Base-by-base conservation (phyloP, 1,140 invertebrate species). In the Diabrotica virgifera region DNA sequence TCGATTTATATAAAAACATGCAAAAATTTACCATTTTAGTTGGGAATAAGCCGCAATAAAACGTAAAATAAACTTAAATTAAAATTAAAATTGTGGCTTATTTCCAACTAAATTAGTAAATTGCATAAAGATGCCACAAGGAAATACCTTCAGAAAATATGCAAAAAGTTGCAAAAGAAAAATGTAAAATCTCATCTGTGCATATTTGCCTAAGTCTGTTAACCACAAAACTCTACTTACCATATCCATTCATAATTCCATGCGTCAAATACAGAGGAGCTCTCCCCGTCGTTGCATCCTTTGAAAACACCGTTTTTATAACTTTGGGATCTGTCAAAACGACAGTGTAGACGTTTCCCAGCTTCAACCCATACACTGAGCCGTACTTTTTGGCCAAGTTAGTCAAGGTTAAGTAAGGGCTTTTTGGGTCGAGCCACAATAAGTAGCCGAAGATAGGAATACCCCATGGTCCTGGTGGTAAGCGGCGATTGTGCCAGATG, bases 231-330 rank as follows among this genome's bases (percentile, higher is more conserved):
- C 9, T 35, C 14, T 13, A 78, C 78, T 86, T 80, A 94, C 92
- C 92, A 74, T 90, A 87, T 69, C 93, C 92, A 64, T 90, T 80
- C 88, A 94, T 93, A 9, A 95, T 89, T 46, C 91, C 92, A 74
- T 94, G 90, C 0, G 92, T 93, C 13, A 94, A 77, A 75, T 87
- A 91, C 0, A 95, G 82, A 0, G 91, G 91, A 0, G 92, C 91
- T 59, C 92, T 80, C 10, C 87, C 90, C 3, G 86, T 80, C 68
- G 91, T 88, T 0, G 75, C 82, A 24, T 92, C 89, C 72, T 87
- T 87, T 0, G 85, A 80, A 40, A 95, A 86, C 5, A 87, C 84
- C 64, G 89, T 85, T 37, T 86, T 83, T 5, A 95, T 82, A 13
- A 91, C 64, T 52, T 85, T 81, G 5, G 86, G 84, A 77, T 94